Percentiles rank a stretch among this genome's conserved stretches.
These are phyloP conservation scores for Mimumesa dahlbomi DNA, from an alignment of 2,888 invertebrate species.

Conservation along the genomic window DNA sequence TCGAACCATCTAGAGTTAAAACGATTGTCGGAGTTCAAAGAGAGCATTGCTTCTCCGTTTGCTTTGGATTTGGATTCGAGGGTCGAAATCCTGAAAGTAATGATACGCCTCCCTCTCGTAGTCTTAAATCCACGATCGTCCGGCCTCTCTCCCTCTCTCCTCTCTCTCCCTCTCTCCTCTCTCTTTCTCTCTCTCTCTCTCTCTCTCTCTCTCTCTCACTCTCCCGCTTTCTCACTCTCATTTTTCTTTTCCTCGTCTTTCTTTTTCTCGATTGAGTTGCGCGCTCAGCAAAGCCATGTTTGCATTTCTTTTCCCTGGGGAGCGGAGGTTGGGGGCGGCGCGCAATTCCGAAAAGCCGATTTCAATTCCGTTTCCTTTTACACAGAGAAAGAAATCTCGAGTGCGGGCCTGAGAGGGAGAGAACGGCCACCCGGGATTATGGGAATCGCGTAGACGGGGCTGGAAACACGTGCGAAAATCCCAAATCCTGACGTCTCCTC, in stretches of 20 bases:
- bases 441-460: slow-evolving; percentile 62
- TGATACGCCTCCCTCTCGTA: slow-evolving; percentile 16
- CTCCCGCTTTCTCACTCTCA: no score
- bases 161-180: slow-evolving; percentile 1
- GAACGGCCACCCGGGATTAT: slow-evolving; percentile 65
- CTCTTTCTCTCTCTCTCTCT: slow-evolving; percentile 41
- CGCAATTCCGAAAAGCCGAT: slow-evolving; percentile 79
- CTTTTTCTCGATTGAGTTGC: slow-evolving; percentile 43
- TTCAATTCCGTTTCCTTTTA: slow-evolving; percentile 77
- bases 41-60: slow-evolving; percentile 21
- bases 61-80: slow-evolving; percentile 20
- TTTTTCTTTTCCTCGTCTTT: no score
- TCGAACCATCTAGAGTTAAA: neutral
- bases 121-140: slow-evolving; percentile 40
- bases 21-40: slow-evolving; percentile 32
- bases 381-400: slow-evolving; percentile 69
- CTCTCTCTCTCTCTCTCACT: no score
- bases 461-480: slow-evolving; percentile 71
- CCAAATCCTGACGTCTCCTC: slow-evolving; percentile 59
- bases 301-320: slow-evolving; percentile 75
- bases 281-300: slow-evolving; percentile 68
- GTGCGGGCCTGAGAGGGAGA: slow-evolving; percentile 43
- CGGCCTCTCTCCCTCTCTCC: slow-evolving; percentile 37
- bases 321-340: slow-evolving; percentile 57
- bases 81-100: slow-evolving; percentile 13